Base-by-base conservation (phyloP, 2,797 vertebrate species). In the Rhynchonycteris naso region DNA sequence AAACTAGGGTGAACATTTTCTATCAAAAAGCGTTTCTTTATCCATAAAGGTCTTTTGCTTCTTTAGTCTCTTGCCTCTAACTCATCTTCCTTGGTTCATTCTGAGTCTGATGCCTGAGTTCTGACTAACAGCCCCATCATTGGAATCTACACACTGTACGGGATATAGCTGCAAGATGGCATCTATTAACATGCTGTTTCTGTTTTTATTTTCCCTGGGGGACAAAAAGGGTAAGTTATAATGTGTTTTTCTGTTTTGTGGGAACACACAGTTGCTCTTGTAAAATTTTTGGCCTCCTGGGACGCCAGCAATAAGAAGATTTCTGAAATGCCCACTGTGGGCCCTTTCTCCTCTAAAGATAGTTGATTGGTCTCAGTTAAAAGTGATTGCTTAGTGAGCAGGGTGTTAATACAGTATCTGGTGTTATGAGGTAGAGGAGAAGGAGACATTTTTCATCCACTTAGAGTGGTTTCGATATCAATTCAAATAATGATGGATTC, bases 401-500 rank as follows among this genome's bases (percentile, higher is more conserved):
- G 33, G 2, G 28, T 74, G 58, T 28, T 66, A 50, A 72, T 50
- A 43, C 43, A 43, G 43, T 43, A 50, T 22, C 83, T n/a, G 26
- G 5, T 28, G 6, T 30, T 10, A 4, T 19, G 38, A 75, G 63
- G 28, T 18, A 50, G 18, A 69, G 11, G 80, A 38, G 22, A 78
- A 58, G n/a, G 21, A 28, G 74, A 16, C 35, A 35, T 87, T 84
- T 71, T 71, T 68, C 15, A 79, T 18, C 38, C 52, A 68, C 3
- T 35, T n/a, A 76, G 61, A 88, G 26, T 47, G 19, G 15, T 66
- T 85, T 52, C 50, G 38, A 30, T 43, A 74, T 78, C 15, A 28
- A 71, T 54, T 85, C 54, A 81, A 71, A 71, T 80, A 69, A 63
- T 92, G 89, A 90, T 47, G 56, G 14, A 59, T 85, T 81, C 50